A percentile compares a stretch with the other conserved stretches of the same genome.
Conservation (phyloP, 2,797 vertebrate genomes). For the Tapera naevia region DNA sequence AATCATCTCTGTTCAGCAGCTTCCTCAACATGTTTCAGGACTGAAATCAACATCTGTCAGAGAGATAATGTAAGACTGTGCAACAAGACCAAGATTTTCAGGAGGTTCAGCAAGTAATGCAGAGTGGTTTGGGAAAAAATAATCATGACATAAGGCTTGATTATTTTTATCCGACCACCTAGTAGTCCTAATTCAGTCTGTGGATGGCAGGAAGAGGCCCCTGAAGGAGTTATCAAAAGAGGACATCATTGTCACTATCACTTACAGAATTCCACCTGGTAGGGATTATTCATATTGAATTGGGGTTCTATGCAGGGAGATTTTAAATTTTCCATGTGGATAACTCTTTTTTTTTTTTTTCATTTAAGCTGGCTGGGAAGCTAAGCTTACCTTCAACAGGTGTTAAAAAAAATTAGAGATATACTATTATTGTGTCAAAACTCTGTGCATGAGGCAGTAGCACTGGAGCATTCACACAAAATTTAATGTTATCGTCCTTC, state of each 20-base stretch:
- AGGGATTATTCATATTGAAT: neutral
- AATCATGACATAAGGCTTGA: neutral
- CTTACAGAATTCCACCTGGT: neutral
- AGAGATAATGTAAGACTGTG: neutral
- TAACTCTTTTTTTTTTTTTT: neutral
- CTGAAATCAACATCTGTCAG: neutral
- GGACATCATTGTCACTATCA: neutral
- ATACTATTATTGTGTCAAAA: neutral
- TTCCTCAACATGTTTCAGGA: neutral
- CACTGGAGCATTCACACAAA: neutral
- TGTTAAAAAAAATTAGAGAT: neutral
- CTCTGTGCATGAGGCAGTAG: neutral
- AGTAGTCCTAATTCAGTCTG: neutral
- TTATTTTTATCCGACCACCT: neutral
- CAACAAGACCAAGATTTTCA: neutral
- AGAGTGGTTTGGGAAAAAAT: neutral
- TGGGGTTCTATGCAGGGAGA: fast-evolving
- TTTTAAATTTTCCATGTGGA: neutral
- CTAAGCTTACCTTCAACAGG: neutral
- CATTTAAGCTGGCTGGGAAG: neutral
- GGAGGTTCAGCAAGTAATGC: neutral
- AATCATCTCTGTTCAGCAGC: neutral
- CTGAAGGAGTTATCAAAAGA: neutral
- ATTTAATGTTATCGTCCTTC: neutral
- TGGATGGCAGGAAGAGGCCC: neutral